Conservation (phyloP, 2,113 vertebrate genomes). For the Scolopax mira region DNA sequence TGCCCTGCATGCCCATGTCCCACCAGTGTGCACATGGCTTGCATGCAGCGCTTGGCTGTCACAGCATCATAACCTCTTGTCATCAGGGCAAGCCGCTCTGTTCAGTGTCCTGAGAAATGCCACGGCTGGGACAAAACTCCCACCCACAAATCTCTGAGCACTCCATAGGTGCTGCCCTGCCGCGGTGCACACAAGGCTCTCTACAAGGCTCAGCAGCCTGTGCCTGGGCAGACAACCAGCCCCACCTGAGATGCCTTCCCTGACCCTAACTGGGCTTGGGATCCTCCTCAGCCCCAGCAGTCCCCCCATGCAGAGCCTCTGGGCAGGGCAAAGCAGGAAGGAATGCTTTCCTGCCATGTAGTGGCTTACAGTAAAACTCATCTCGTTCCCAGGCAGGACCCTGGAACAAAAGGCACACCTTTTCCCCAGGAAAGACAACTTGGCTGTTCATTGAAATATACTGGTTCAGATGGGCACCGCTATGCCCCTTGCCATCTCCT, state of each 20-base stretch:
- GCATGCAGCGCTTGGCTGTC: accelerated
- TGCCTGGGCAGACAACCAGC: neutral
- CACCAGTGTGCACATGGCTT: accelerated
- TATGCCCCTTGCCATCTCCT: neutral
- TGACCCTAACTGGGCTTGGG: neutral
- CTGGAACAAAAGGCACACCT: neutral
- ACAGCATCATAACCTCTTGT: neutral
- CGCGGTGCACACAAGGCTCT: neutral
- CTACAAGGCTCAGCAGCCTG: neutral
- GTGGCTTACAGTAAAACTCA: neutral
- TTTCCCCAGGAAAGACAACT: neutral
- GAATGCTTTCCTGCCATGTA: neutral
- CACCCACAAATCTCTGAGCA: neutral
- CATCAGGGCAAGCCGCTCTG: accelerated
- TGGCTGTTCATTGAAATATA: neutral
- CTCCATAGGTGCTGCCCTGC: neutral
- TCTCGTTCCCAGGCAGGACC: neutral
- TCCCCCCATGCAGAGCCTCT: accelerated
- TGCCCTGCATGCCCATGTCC: accelerated
- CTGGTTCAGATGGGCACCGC: neutral
- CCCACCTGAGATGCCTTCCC: too few species aligned
- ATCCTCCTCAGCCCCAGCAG: neutral
- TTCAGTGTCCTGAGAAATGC: neutral
- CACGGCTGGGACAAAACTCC: neutral
- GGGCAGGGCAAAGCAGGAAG: neutral